Evolutionary conservation across 2,888 invertebrate species (phyloP).

Genomic region (Petrolisthes manimaculis): DNA sequence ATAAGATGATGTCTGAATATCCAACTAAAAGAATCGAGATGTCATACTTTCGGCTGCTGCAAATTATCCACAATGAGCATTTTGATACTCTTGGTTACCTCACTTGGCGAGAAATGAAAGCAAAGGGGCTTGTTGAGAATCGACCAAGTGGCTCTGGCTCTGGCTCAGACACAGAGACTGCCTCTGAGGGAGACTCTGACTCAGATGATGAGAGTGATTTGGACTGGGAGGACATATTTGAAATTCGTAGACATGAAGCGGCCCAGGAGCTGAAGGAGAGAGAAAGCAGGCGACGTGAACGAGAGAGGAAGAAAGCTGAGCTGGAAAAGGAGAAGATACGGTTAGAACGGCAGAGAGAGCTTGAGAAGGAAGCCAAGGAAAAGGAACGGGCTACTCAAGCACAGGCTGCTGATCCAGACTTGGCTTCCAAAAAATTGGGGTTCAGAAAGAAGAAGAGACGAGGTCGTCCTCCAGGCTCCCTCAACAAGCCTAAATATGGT

Average conservation of each 20-base stretch:
- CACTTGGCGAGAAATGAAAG: slow-evolving; percentile 35
- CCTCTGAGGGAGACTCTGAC: slow-evolving; percentile 49
- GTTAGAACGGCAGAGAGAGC: slow-evolving; percentile 36
- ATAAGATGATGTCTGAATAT: slow-evolving; percentile 60
- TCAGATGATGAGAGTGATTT: slow-evolving; percentile 36
- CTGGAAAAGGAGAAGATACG: slow-evolving; percentile 36
- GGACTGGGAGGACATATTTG: slow-evolving; percentile 50
- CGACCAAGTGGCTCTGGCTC: slow-evolving; percentile 9
- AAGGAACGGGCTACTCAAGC: slow-evolving; percentile 26
- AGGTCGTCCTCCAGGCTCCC: slow-evolving; percentile 50
- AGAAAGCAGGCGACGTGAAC: slow-evolving; percentile 37
- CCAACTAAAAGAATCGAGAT: slow-evolving; percentile 46
- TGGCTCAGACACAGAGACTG: slow-evolving; percentile 60
- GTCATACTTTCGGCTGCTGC: slow-evolving; percentile 55
- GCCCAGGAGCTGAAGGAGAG: slow-evolving; percentile 49
- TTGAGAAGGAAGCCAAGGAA: slow-evolving; percentile 36
- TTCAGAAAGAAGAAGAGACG: slow-evolving; percentile 33
- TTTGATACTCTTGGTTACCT: slow-evolving; percentile 59
- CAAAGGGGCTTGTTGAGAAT: slow-evolving; percentile 36
- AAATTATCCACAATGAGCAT: slow-evolving; percentile 59
- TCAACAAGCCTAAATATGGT: slow-evolving; percentile 36
- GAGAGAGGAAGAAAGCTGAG: slow-evolving; percentile 40
- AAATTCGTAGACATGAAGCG: slow-evolving; percentile 46
- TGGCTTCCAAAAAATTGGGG: neutral
- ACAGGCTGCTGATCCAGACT: neutral